Percentiles rank a stretch among this genome's conserved stretches.
Conservation (phyloP, 2,113 vertebrate species). For the Vimba vimba region DNA sequence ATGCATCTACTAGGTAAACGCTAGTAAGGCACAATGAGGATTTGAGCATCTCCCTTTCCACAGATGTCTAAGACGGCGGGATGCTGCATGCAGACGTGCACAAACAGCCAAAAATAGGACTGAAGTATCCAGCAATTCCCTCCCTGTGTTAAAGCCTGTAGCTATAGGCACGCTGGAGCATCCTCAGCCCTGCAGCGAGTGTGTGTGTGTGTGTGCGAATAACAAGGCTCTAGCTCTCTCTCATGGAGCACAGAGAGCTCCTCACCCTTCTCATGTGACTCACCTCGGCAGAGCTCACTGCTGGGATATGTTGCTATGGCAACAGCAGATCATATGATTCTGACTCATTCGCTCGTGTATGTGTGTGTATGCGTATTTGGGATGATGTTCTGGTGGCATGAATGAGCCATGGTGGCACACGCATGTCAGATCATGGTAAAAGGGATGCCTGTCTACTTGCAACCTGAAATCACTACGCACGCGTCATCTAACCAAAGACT, state of each 20-base stretch:
- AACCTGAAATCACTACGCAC: background rate
- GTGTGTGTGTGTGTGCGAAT: constrained; percentile 21
- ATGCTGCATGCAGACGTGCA: background rate
- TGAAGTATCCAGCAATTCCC: constrained; percentile 13
- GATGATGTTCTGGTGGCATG: constrained; percentile 48
- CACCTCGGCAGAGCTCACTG: constrained; percentile 73
- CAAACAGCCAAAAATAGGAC: constrained; percentile 25
- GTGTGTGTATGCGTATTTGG: constrained; percentile 9
- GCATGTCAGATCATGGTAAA: constrained; percentile 32
- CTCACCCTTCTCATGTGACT: constrained; percentile 79
- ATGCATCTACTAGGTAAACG: background rate
- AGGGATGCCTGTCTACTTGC: background rate
- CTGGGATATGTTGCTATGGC: constrained; percentile 82
- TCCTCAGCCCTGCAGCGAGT: constrained; percentile 4
- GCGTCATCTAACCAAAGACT: background rate
- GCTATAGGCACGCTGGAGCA: constrained; percentile 33
- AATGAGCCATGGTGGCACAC: constrained; percentile 53
- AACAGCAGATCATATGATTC: constrained; percentile 80
- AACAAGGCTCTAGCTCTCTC: constrained; percentile 30
- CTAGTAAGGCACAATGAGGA: background rate
- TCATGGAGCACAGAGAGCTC: constrained; percentile 65
- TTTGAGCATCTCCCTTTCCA: background rate
- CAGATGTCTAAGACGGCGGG: constrained; percentile 1
- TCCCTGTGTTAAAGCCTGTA: constrained; percentile 39
- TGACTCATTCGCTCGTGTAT: constrained; percentile 65